A percentile compares a stretch with the other conserved stretches of the same genome.
These are phyloP conservation scores for Chrysodeixis includens DNA, from an alignment of 2,888 invertebrate genomes.

Conservation along the genomic window DNA sequence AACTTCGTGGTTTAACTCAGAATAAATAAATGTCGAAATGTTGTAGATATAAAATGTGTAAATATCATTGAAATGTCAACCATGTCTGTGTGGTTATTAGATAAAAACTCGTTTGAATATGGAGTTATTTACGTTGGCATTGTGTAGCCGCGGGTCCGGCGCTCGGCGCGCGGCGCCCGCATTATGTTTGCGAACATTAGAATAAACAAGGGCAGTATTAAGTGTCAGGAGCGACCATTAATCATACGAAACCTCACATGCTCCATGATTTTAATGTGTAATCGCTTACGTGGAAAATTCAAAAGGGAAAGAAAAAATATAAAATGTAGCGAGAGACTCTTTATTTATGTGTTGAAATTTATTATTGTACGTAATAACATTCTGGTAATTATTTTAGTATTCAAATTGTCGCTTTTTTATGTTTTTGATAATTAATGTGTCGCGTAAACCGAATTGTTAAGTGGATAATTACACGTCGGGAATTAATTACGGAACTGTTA, in stretches of 20 bases:
- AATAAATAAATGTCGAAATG: constrained; percentile 28
- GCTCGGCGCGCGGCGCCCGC: constrained; percentile 32
- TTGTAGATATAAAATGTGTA: constrained; percentile 1
- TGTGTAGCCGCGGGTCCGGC: constrained; percentile 44
- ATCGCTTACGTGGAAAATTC: constrained; percentile 68
- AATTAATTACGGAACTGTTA: constrained; percentile 20
- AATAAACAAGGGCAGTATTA: constrained; percentile 69
- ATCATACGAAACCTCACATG: constrained; percentile 69
- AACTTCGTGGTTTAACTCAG: constrained; percentile 24
- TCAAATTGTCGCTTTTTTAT: constrained; percentile 47
- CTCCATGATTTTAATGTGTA: constrained; percentile 68
- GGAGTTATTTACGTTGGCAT: constrained; percentile 31
- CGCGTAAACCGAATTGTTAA: constrained; percentile 19
- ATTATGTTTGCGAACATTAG: constrained; percentile 61
- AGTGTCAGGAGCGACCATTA: constrained; percentile 68
- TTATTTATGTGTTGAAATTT: constrained; percentile 49
- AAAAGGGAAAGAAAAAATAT: constrained; percentile 56
- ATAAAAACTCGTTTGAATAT: constrained; percentile 41
- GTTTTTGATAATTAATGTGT: constrained; percentile 37
- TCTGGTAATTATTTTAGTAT: constrained; percentile 51
- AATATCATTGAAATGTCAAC: constrained; percentile 35
- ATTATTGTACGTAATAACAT: constrained; percentile 29
- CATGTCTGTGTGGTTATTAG: constrained; percentile 28
- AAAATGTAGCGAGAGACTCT: constrained; percentile 46
- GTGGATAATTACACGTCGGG: constrained; percentile 15